A percentile compares a stretch with the other conserved stretches of the same genome.
Evolutionary conservation across 1,140 invertebrate species (phyloP).

Genomic region (Pseudoatta argentina): DNA sequence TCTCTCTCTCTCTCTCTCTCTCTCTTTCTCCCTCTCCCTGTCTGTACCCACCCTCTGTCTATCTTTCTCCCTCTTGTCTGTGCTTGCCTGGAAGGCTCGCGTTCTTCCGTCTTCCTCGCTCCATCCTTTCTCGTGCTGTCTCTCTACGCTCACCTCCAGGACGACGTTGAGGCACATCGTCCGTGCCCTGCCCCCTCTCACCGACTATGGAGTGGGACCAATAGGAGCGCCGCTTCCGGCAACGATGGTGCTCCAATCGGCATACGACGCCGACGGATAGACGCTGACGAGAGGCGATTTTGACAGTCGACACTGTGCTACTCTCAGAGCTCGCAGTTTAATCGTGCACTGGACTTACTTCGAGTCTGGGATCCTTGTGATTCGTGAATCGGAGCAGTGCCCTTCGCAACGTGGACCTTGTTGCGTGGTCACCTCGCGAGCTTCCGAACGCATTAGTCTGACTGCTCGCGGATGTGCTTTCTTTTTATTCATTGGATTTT

Average conservation of each 20-base stretch:
- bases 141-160: constrained; percentile 61
- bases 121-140: constrained; percentile 71
- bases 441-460: not conserved
- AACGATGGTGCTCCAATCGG: constrained; percentile 72
- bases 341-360: constrained; percentile 31
- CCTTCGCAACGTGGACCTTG: not conserved
- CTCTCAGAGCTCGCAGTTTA: constrained; percentile 57
- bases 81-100: no score
- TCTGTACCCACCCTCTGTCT: not conserved
- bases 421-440: constrained; percentile 8
- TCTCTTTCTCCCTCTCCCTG: constrained; percentile 30
- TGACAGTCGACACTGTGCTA: constrained; percentile 72
- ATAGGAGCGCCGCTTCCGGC: constrained; percentile 75
- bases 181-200: constrained; percentile 62
- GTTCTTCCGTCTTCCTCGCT: constrained; percentile 18
- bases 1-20: constrained; percentile 21
- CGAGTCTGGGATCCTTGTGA: constrained; percentile 12
- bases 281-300: constrained; percentile 70
- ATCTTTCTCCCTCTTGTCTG: not conserved
- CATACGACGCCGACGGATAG: constrained; percentile 71
- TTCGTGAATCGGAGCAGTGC: constrained; percentile 39
- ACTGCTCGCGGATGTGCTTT: constrained; percentile 21
- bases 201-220: constrained; percentile 66
- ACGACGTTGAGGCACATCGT: constrained; percentile 66
- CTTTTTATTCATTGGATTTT: not conserved